Evolutionary conservation across 2,888 invertebrate genomes (phyloP).

Genomic region (Lucinisca nassula): DNA sequence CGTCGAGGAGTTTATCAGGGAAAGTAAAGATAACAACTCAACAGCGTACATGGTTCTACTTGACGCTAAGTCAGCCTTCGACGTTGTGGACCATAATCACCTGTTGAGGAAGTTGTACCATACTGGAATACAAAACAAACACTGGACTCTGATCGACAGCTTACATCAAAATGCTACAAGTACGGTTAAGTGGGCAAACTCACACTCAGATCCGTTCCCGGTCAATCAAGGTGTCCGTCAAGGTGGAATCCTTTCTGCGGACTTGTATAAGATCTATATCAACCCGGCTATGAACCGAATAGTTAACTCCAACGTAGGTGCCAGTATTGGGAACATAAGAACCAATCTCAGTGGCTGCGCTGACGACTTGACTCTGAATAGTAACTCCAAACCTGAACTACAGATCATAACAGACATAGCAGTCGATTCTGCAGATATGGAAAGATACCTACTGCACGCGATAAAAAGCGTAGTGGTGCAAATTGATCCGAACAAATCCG

Average conservation of each 20-base stretch:
- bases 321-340: constrained; percentile 1
- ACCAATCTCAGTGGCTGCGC: constrained; percentile 11
- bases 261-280: constrained; percentile 21
- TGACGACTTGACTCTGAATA: constrained; percentile 4
- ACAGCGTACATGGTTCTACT: constrained; percentile 13
- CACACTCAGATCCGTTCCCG: background rate
- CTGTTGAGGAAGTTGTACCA: constrained; percentile 24
- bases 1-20: constrained; percentile 23
- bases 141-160: background rate
- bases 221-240: constrained; percentile 20
- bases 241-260: constrained; percentile 25
- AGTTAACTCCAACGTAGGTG: background rate
- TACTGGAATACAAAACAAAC: constrained; percentile 20
- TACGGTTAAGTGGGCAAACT: constrained; percentile 1
- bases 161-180: background rate
- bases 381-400: background rate
- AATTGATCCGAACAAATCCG: background rate
- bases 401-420: background rate
- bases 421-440: background rate
- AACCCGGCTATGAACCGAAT: constrained; percentile 7
- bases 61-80: constrained; percentile 44
- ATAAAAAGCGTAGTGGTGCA: constrained; percentile 10
- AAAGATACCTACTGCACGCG: constrained; percentile 10
- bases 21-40: constrained; percentile 2
- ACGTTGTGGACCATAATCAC: constrained; percentile 30